Evolutionary conservation across 2,797 vertebrate species (phyloP), one percentile per base, ranked within the genome.

Genomic region (Enteromius mattozi): DNA sequence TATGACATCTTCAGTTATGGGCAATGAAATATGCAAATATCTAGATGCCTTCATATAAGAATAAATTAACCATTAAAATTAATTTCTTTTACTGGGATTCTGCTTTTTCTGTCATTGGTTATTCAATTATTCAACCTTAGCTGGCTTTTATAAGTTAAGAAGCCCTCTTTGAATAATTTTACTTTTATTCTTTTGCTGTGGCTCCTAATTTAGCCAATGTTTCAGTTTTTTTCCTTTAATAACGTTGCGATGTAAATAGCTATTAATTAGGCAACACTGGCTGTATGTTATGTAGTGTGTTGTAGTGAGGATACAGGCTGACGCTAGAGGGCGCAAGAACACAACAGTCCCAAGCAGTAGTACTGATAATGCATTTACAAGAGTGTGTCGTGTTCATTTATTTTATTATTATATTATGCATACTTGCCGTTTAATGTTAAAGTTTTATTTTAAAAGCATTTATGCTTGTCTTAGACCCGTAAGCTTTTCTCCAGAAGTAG

Each of bases 251-350:
- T 24, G 37, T 6, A 33, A 19, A 35, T 2, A n/a, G 21, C 21
- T 70, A 13, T 40, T 1, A 33, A 49, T 17, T 19, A 4, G 3
- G 33, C 16, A 65, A 8, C 63, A 17, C 27, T 65, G 27, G 2
- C 30, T 16, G 27, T 33, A 1, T 35, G 7, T 8, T 19, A 4
- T 30, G 61, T 17, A 5, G 14, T 17, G 2, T 65, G 27, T 65
- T 65, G 24, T 13, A 12, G 16, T 47, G 24, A 49, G 2, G 45
- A 49, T n/a, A 24, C 76, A 35, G 19, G 42, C 14, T 51, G 21
- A 51, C 78, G 45, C 78, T 35, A 80, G 78, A 80, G 78, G 47
- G 47, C 65, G 65, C 78, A 24, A 69, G 63, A 80, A 51, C 27
- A 12, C 75, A 47, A 21, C 42, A 45, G 13, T 40, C 12, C 13